phyloP scores from a whole-genome alignment of 2,888 invertebrate genomes.

The Perizoma affinitatum region DNA sequence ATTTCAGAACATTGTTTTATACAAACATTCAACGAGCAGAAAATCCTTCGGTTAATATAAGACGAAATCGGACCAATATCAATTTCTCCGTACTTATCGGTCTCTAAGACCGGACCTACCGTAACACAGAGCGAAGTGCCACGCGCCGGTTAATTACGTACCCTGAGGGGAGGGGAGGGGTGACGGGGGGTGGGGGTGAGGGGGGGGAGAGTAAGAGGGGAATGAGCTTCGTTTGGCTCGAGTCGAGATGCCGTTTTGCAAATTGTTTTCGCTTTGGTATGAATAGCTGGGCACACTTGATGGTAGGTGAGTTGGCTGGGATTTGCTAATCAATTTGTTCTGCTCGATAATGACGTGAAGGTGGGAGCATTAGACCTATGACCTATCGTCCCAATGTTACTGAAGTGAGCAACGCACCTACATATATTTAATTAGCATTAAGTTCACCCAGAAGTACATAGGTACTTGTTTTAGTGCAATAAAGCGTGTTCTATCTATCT shows the following conservation, averaged over 20 bases:
- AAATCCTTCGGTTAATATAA: conserved; percentile 10
- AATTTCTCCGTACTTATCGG: conserved; percentile 29
- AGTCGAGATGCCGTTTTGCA: conserved; percentile 33
- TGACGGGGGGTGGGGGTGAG: conserved; percentile 13
- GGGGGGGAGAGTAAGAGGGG: conserved; percentile 25
- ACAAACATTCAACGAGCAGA: no score
- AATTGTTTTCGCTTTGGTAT: conserved; percentile 34
- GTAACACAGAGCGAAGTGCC: conserved; percentile 37
- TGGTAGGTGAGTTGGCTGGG: conserved; percentile 8
- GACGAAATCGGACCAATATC: conserved; percentile 30
- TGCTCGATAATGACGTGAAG: no score
- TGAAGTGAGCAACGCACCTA: no score
- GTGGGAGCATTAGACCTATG: no score
- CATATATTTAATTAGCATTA: no score
- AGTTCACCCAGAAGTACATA: no score
- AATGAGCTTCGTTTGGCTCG: conserved; percentile 34
- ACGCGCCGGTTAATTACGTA: conserved; percentile 38
- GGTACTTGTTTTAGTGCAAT: no score
- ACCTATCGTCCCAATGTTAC: no score
- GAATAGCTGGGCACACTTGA: conserved; percentile 21
- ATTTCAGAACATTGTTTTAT: no score
- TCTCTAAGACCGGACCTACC: conserved; percentile 33
- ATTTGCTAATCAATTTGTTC: conserved; percentile 6
- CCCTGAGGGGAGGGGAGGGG: conserved; percentile 15
- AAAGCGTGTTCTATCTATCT: no score